Evolutionary conservation across 30 jellyfish, hydroid and myxozoan species (phyloP).

Genomic region (Hydractinia symbiolongicarpus): DNA sequence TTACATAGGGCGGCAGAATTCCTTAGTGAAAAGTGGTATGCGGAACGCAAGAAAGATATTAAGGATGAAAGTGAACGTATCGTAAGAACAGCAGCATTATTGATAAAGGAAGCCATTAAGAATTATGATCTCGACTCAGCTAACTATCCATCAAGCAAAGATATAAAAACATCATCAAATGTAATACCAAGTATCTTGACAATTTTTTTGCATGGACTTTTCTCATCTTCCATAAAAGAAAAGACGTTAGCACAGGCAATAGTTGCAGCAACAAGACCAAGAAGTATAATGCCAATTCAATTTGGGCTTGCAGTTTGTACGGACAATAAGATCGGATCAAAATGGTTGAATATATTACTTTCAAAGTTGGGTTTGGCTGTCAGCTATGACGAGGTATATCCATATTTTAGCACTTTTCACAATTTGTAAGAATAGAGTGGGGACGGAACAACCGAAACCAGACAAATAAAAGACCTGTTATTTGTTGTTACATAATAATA

Average conservation of each 20-base stretch:
- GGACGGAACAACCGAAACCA: no score
- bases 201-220: slow-evolving; percentile 7
- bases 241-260: slow-evolving; percentile 1
- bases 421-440: no score
- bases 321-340: background rate
- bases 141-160: background rate
- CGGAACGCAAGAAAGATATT: background rate
- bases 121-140: slow-evolving; percentile 11
- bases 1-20: background rate
- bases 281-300: background rate
- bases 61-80: slow-evolving; percentile 7
- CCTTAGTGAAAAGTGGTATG: background rate
- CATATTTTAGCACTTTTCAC: background rate
- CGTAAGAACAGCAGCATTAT: slow-evolving; percentile 6
- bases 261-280: no score
- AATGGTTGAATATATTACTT: background rate
- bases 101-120: slow-evolving; percentile 12
- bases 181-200: slow-evolving; percentile 1
- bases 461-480: no score
- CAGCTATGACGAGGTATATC: background rate
- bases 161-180: slow-evolving; percentile 6
- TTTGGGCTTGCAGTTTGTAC: background rate
- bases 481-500: no score
- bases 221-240: background rate
- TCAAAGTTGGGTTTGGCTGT: background rate